Conservation (phyloP, 2,797 vertebrate species). For the Taeniopygia guttata region DNA sequence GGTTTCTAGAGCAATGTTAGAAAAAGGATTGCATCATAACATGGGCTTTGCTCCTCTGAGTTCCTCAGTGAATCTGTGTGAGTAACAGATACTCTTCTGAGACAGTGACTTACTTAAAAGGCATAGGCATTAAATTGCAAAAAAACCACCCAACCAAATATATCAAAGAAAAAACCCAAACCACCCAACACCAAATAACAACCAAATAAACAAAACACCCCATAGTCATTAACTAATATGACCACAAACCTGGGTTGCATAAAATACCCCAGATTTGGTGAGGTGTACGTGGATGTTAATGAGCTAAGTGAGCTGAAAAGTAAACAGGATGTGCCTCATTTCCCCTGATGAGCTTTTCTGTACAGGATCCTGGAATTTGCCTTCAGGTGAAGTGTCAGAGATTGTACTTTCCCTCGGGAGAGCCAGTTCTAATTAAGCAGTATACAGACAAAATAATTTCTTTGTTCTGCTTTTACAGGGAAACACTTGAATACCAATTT, state of each 20-base stretch:
- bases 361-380: slow-evolving; percentile 46
- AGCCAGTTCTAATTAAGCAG: slow-evolving; percentile 15
- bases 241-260: background rate
- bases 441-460: background rate
- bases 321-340: slow-evolving; percentile 65
- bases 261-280: background rate
- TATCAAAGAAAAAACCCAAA: background rate
- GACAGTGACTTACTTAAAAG: background rate
- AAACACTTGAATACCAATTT: background rate
- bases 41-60: background rate
- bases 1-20: background rate
- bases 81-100: background rate
- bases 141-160: background rate
- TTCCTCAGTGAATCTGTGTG: background rate
- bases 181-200: background rate
- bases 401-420: slow-evolving; percentile 28
- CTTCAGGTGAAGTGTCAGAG: slow-evolving; percentile 55
- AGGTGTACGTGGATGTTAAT: background rate
- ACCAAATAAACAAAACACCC: background rate
- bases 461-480: background rate
- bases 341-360: slow-evolving; percentile 51
- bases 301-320: slow-evolving; percentile 36
- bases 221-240: background rate
- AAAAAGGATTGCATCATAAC: background rate
- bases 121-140: background rate